A percentile compares a stretch with the other conserved stretches of the same genome.
Evolutionary conservation across 2,888 invertebrate species (phyloP).

Genomic region (Acanthosepion esculentum): DNA sequence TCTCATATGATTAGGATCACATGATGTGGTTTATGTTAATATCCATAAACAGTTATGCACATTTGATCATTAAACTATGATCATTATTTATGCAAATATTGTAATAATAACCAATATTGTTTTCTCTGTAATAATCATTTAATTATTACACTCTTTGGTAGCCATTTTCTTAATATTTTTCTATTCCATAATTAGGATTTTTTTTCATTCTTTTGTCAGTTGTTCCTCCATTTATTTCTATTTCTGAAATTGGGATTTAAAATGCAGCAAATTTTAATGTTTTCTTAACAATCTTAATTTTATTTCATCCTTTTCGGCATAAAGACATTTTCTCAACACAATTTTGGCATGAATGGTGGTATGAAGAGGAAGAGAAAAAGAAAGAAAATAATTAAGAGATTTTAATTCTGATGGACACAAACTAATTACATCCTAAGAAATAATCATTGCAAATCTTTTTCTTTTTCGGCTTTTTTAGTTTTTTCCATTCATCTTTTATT

Average conservation of each 20-base stretch:
- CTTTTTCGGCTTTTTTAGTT: not conserved
- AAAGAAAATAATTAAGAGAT: not conserved
- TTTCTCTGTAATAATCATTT: not conserved
- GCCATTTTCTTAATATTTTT: not conserved
- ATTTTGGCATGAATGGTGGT: not conserved
- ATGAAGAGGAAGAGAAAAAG: not conserved
- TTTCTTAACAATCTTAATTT: not conserved
- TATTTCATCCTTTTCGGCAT: not conserved
- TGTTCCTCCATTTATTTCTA: no score
- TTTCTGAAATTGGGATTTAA: not conserved
- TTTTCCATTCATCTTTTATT: not conserved
- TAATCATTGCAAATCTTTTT: not conserved
- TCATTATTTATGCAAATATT: no score
- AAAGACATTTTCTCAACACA: not conserved
- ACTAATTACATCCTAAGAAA: constrained; percentile 4
- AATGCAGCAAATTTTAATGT: not conserved
- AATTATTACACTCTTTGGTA: not conserved
- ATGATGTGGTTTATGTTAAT: no score
- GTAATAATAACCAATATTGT: not conserved
- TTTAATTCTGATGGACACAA: constrained; percentile 16
- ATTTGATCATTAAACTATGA: no score
- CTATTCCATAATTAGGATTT: no score
- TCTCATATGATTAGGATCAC: no score
- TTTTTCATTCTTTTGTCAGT: no score
- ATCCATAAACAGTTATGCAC: no score